phyloP scores from a whole-genome alignment of 2,888 invertebrate genomes.

The Metellina segmentata region DNA sequence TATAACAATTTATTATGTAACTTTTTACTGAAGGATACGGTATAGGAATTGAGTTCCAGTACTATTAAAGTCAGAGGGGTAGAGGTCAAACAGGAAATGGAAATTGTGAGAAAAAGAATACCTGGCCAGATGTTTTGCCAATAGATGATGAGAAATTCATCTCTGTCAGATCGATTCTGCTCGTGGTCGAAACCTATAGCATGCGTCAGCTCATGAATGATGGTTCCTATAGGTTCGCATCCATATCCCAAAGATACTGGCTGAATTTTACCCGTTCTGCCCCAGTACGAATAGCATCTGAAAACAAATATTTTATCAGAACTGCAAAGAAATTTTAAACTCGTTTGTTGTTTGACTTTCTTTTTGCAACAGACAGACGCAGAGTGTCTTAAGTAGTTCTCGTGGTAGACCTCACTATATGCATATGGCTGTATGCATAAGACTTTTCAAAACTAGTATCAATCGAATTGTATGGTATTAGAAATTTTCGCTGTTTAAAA shows the following conservation, averaged over 20 bases:
- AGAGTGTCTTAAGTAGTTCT: too few species aligned
- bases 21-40: too few species aligned
- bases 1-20: too few species aligned
- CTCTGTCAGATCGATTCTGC: slow-evolving; percentile 80
- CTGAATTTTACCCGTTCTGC: slow-evolving; percentile 61
- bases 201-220: slow-evolving; percentile 74
- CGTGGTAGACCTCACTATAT: too few species aligned
- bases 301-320: not conserved
- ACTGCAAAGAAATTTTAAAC: too few species aligned
- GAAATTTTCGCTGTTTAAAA: too few species aligned
- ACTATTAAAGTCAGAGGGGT: not conserved
- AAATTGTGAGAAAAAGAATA: not conserved
- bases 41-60: too few species aligned
- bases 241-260: slow-evolving; percentile 60
- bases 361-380: too few species aligned
- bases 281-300: slow-evolving; percentile 72
- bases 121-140: slow-evolving; percentile 78
- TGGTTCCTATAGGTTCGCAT: slow-evolving; percentile 68
- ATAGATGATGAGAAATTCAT: slow-evolving; percentile 79
- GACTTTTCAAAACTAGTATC: too few species aligned
- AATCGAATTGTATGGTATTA: too few species aligned
- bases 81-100: not conserved
- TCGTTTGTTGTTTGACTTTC: too few species aligned
- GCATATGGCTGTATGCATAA: too few species aligned
- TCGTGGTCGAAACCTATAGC: slow-evolving; percentile 80